These are phyloP conservation scores for Lasius fuliginosus DNA, from an alignment of 2,888 invertebrate genomes.

Conservation along the genomic window DNA sequence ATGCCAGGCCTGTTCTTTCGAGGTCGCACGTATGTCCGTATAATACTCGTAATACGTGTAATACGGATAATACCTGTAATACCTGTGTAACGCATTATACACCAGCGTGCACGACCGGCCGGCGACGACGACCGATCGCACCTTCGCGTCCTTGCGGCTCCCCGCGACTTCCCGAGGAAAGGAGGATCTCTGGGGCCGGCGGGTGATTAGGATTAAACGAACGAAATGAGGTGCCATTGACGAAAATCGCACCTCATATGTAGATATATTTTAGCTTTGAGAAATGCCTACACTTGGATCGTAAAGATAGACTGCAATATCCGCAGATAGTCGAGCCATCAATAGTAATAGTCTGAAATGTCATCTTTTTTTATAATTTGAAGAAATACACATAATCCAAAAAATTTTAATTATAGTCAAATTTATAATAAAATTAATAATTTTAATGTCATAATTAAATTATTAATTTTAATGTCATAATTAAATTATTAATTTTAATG, in stretches of 20 bases:
- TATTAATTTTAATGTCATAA: neutral
- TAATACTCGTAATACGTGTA: conserved; percentile 84
- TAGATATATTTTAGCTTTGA: neutral
- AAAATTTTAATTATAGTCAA: neutral
- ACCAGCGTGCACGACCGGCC: conserved; percentile 74
- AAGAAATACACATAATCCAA: neutral
- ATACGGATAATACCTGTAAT: conserved; percentile 85
- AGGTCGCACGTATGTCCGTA: conserved; percentile 83
- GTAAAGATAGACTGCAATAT: neutral
- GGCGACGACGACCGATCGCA: conserved; percentile 63
- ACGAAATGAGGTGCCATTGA: conserved; percentile 14
- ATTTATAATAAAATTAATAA: neutral
- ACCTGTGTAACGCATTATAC: conserved; percentile 82
- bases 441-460: neutral
- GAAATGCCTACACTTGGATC: neutral
- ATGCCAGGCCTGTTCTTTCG: conserved; percentile 74
- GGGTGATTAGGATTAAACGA: conserved; percentile 40
- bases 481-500: neutral
- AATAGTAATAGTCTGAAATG: neutral
- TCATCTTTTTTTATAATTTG: neutral
- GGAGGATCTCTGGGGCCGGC: conserved; percentile 19
- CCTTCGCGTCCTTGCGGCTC: conserved; percentile 70
- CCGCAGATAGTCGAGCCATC: neutral
- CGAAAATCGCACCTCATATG: neutral
- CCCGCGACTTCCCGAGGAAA: conserved; percentile 62